A percentile compares a stretch with the other conserved stretches of the same genome.
Evolutionary conservation across 2,113 vertebrate species (phyloP).

Genomic region (Centropus unirufus): DNA sequence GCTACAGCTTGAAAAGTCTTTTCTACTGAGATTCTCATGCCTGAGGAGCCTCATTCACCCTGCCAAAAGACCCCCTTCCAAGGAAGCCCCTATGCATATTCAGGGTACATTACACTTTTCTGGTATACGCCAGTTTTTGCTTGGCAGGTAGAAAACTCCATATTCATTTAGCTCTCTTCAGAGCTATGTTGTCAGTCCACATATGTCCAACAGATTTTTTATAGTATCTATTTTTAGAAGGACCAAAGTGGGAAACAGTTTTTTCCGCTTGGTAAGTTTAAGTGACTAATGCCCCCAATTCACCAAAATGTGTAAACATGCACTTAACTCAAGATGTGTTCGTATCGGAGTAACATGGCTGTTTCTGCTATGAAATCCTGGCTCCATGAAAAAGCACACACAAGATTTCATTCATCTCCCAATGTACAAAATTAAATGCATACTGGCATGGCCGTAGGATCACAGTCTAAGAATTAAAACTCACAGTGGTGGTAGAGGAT

Average conservation of each 20-base stretch:
- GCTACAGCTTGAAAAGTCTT: neutral
- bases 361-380: neutral
- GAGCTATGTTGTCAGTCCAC: neutral
- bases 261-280: slow-evolving; percentile 28
- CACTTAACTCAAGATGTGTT: neutral
- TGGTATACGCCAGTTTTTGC: neutral
- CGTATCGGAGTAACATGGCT: neutral
- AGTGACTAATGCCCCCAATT: slow-evolving; percentile 27
- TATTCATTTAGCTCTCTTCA: neutral
- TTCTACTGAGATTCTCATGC: neutral
- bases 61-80: neutral
- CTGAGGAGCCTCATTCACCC: neutral
- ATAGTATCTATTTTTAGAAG: slow-evolving; percentile 52
- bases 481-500: neutral
- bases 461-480: neutral
- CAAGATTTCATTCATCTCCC: neutral
- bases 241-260: slow-evolving; percentile 51
- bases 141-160: slow-evolving; percentile 47
- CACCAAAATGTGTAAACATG: slow-evolving; percentile 29
- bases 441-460: neutral
- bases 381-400: neutral
- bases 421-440: neutral
- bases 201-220: slow-evolving; percentile 65
- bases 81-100: neutral
- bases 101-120: neutral